Evolutionary conservation across 2,113 vertebrate species (phyloP).

Genomic region (Lophochroa leadbeateri): DNA sequence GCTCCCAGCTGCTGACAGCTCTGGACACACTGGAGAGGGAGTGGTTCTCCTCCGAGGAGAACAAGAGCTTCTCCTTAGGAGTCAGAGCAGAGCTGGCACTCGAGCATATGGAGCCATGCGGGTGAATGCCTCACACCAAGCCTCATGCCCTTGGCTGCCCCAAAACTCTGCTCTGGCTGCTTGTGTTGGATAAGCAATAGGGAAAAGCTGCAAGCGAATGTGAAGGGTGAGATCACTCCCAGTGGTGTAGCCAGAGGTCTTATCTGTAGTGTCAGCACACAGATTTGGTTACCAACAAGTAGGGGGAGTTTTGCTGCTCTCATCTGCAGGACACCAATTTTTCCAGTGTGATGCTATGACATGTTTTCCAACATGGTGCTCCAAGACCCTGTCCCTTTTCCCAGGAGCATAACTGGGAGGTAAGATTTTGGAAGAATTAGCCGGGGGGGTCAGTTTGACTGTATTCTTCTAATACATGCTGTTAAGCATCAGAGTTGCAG

Average conservation of each 20-base stretch:
- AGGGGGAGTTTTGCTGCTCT: not conserved
- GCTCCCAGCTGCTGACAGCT: not conserved
- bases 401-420: not conserved
- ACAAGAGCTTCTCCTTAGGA: not conserved
- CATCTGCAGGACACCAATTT: not conserved
- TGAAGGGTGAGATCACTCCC: not conserved
- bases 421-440: not conserved
- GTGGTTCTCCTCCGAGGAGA: not conserved
- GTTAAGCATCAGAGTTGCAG: not conserved
- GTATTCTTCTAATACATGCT: not conserved
- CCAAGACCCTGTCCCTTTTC: not conserved
- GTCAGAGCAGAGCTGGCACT: not conserved
- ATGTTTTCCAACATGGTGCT: not conserved
- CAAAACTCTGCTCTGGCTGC: not conserved
- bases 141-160: not conserved
- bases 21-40: not conserved
- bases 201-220: not conserved
- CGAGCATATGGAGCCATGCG: rapidly evolving
- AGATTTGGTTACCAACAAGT: not conserved
- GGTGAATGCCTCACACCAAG: not conserved
- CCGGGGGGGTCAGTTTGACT: not conserved
- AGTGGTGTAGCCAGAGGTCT: not conserved
- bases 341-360: not conserved
- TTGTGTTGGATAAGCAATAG: not conserved
- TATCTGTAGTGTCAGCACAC: not conserved